These are phyloP conservation scores for Ariolimax columbianus DNA, from an alignment of 2,888 invertebrate species.

Conservation along the genomic window DNA sequence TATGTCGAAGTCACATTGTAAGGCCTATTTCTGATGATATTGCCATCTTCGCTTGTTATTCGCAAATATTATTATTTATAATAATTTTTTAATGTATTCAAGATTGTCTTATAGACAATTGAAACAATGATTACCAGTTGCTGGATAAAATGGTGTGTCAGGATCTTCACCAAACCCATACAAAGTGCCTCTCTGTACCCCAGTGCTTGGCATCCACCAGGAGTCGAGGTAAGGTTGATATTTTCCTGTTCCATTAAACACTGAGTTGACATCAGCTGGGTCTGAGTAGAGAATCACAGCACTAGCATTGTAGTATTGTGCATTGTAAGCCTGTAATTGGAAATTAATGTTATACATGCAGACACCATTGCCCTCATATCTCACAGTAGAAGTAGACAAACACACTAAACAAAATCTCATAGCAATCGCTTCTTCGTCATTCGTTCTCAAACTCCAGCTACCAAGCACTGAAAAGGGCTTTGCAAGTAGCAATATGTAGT, in stretches of 20 bases:
- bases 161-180: constrained; percentile 78
- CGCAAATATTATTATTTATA: background rate
- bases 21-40: too few relatives aligned
- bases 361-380: too few relatives aligned
- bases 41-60: too few relatives aligned
- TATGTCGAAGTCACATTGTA: too few relatives aligned
- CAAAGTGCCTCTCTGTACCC: constrained; percentile 79
- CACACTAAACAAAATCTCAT: too few relatives aligned
- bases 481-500: too few relatives aligned
- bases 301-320: constrained; percentile 71
- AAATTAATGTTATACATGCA: background rate
- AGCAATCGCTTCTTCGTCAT: too few relatives aligned
- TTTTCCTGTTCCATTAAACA: constrained; percentile 40
- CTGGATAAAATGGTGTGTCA: constrained; percentile 79
- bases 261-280: constrained; percentile 67
- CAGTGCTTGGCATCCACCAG: constrained; percentile 80
- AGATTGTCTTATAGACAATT: too few relatives aligned
- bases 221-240: constrained; percentile 75
- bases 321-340: constrained; percentile 61
- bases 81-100: background rate
- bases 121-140: constrained; percentile 61
- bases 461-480: too few relatives aligned
- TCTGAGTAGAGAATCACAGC: constrained; percentile 78
- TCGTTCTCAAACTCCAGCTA: too few relatives aligned
- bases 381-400: too few relatives aligned